These are phyloP conservation scores for Stratiolaelaps scimitus DNA, from an alignment of 1,140 invertebrate species.

Conservation along the genomic window DNA sequence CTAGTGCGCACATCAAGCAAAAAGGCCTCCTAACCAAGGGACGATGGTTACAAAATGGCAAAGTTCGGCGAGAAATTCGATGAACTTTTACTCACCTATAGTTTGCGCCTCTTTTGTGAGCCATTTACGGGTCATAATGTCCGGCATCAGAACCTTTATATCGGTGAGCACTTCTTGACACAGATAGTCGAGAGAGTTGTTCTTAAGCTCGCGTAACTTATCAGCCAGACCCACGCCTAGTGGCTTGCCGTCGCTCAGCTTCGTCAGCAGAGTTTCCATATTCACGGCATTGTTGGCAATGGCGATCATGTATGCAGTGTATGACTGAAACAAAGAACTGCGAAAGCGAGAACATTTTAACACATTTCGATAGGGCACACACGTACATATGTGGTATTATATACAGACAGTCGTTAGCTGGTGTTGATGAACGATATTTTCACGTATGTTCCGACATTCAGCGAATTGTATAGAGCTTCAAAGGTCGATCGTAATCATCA, in stretches of 20 bases:
- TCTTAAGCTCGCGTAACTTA: slow-evolving; percentile 49
- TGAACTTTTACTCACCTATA: background rate
- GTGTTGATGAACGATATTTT: too few species aligned
- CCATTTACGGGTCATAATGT: slow-evolving; percentile 73
- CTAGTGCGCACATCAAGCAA: too few species aligned
- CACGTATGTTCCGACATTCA: too few species aligned
- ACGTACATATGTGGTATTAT: too few species aligned
- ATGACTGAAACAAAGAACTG: background rate
- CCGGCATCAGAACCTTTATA: slow-evolving; percentile 71
- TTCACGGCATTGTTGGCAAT: slow-evolving; percentile 36
- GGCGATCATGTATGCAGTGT: slow-evolving; percentile 34
- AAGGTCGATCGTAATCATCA: too few species aligned
- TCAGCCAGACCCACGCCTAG: slow-evolving; percentile 4
- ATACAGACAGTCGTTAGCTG: too few species aligned
- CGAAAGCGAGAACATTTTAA: too few species aligned
- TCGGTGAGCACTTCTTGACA: slow-evolving; percentile 83
- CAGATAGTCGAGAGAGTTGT: slow-evolving; percentile 65
- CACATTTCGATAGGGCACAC: too few species aligned
- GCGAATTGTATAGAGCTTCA: too few species aligned
- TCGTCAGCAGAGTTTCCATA: slow-evolving; percentile 14
- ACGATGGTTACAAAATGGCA: too few species aligned
- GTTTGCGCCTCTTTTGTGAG: slow-evolving; percentile 22
- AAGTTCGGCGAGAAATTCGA: too few species aligned
- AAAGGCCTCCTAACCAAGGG: too few species aligned
- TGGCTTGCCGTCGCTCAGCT: slow-evolving; percentile 2